phyloP scores from a whole-genome alignment of 2,113 vertebrate genomes.

The Melanerpes formicivorus region DNA sequence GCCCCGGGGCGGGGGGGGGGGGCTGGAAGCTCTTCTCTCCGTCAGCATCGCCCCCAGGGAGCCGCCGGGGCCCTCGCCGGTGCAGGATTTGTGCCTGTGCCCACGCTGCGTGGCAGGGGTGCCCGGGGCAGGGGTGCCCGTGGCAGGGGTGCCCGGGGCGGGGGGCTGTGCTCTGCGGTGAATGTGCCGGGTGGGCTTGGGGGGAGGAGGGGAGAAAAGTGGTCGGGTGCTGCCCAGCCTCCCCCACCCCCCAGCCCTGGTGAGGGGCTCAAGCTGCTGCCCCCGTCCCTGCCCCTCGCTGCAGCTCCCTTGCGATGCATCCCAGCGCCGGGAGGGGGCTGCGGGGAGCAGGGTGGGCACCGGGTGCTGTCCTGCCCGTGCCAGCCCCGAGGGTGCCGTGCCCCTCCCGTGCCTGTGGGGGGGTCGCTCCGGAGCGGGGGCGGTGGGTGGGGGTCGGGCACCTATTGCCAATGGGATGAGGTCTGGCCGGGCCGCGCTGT shows the following conservation, averaged over 20 bases:
- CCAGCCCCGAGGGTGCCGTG: background rate
- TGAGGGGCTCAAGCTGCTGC: background rate
- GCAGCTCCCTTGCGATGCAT: background rate
- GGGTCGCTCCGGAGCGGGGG: background rate
- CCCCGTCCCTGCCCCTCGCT: background rate
- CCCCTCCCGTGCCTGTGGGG: background rate
- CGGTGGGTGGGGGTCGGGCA: background rate
- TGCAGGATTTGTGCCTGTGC: slow-evolving; percentile 19
- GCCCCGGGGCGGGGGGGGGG: background rate
- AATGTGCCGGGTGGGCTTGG: background rate
- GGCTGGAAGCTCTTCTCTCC: background rate
- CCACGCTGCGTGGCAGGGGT: background rate
- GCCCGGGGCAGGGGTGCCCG: background rate
- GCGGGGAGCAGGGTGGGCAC: background rate
- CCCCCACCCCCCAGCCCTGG: background rate
- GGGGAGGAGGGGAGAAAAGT: too few relatives aligned
- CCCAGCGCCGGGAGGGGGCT: background rate
- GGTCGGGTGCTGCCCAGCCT: background rate
- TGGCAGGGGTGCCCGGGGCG: background rate
- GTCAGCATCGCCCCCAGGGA: background rate
- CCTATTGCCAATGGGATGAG: slow-evolving; percentile 56
- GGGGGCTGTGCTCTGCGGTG: slow-evolving; percentile 21
- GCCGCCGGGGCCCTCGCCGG: background rate
- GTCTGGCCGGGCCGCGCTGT: background rate
- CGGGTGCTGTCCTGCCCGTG: background rate